Evolutionary conservation across 2,888 invertebrate genomes (phyloP), one percentile per base, ranked within the genome.

Genomic region (Ischnus inquisitorius): DNA sequence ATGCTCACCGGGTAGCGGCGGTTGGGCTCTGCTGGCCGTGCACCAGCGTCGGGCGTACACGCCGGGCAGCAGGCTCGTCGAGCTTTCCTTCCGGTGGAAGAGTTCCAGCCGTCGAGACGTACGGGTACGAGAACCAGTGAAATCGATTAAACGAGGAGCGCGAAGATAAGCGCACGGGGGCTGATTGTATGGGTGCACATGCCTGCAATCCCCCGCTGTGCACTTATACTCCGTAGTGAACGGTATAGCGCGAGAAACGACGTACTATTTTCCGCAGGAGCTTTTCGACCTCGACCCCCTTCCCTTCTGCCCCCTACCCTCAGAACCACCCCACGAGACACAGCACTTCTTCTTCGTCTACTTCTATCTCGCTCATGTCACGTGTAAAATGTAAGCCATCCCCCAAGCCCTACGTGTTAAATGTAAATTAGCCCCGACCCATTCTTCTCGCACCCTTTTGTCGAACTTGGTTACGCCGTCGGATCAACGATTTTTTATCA

Each of bases 61-160:
- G 22, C 48, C 34, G n/a, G 25, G 51, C 65, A 60, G 51, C 69
- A 64, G 43, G 46, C 68, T 62, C 68, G 51, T 34, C 76, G 79
- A 71, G 67, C 48, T 65, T 67, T 79, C 64, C 67, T 57, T 68
- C 74, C 74, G 41, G 60, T 65, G 39, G 46, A 64, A 74, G 74
- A 80, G 74, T 68, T 67, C 10, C 64, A 60, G 60, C 79, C 72
- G 67, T 62, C 51, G 64, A 57, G 75, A 80, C 64, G 72, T 64
- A 64, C 62, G 39, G 71, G 60, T 43, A 69, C 72, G 67, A 34
- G 16, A 62, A 34, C 4, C 64, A 77, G 80, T 64, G 77, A 78
- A 84, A 84, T 84, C 83, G 83, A 84, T 84, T 84, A 84, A 80
- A 84, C 80, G 80, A 48, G 68, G 62, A 72, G 71, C 51, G 72